Conservation (phyloP, 2,888 invertebrate genomes). For the Andrena trimmerana region DNA sequence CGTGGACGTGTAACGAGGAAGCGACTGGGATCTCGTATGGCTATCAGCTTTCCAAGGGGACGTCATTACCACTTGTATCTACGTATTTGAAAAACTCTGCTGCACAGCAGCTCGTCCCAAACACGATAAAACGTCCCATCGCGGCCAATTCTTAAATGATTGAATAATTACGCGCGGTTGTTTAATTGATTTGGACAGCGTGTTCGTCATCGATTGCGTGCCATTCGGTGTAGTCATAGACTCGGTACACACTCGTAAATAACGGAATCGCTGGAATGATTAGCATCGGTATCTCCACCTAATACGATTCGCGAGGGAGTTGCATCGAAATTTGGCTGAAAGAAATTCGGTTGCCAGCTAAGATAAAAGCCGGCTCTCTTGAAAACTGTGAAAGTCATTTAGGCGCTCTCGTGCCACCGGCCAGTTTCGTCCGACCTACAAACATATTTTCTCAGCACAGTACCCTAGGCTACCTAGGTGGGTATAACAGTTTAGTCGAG, state of each 20-base stretch:
- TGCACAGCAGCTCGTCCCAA: no score
- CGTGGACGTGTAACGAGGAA: conserved; percentile 42
- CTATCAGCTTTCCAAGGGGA: conserved; percentile 5
- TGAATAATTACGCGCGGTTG: no score
- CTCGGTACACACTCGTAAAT: no score
- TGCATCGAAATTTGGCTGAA: not conserved
- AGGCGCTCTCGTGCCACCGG: not conserved
- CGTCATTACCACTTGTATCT: not conserved
- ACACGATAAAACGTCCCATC: no score
- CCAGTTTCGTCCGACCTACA: conserved; percentile 42
- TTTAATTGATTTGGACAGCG: no score
- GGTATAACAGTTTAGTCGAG: not conserved
- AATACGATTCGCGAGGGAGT: not conserved
- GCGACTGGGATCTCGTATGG: conserved; percentile 16
- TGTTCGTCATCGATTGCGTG: no score
- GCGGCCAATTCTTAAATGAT: no score
- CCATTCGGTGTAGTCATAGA: no score
- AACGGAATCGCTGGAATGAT: not conserved
- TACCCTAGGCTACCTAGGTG: not conserved
- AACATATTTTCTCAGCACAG: conserved; percentile 43
- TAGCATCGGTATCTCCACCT: not conserved
- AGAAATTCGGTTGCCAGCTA: not conserved
- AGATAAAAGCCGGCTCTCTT: not conserved
- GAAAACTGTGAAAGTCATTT: conserved; percentile 32
- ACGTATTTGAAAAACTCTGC: no score